phyloP scores from a whole-genome alignment of 2,888 invertebrate species.

The Mantis religiosa region DNA sequence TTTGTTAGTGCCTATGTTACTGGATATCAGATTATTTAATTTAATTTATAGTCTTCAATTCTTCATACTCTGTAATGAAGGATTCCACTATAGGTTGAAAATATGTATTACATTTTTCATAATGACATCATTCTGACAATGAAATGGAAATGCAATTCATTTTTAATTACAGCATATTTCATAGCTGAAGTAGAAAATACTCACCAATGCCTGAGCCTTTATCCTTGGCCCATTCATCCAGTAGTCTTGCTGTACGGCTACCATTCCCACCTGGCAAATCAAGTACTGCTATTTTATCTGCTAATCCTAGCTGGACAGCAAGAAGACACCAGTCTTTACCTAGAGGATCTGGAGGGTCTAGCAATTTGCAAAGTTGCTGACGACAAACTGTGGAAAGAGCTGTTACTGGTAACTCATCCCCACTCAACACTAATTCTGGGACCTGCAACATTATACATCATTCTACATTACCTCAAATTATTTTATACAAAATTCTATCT shows the following conservation, averaged over 20 bases:
- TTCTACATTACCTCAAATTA: neutral
- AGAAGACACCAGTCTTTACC: constrained; percentile 75
- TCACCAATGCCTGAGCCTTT: constrained; percentile 39
- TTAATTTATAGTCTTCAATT: no score
- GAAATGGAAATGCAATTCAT: no score
- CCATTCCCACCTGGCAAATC: constrained; percentile 38
- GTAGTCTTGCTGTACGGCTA: constrained; percentile 40
- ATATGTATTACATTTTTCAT: no score
- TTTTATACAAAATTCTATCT: no score
- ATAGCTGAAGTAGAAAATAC: neutral
- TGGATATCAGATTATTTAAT: no score
- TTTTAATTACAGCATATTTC: neutral
- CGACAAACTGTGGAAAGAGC: constrained; percentile 57
- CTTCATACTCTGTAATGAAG: no score
- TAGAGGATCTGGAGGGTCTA: constrained; percentile 68
- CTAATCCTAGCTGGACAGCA: constrained; percentile 64
- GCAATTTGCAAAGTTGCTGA: constrained; percentile 58
- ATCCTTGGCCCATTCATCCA: constrained; percentile 46
- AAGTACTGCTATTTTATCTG: constrained; percentile 50
- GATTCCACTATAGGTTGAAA: no score
- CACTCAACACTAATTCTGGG: constrained; percentile 39
- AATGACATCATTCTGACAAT: no score
- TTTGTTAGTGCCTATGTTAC: no score
- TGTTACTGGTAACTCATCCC: constrained; percentile 56
- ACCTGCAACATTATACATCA: constrained; percentile 25